These are phyloP conservation scores for Tokudaia tokunoshimensis DNA, from an alignment of 2,797 vertebrate genomes.

Conservation along the genomic window DNA sequence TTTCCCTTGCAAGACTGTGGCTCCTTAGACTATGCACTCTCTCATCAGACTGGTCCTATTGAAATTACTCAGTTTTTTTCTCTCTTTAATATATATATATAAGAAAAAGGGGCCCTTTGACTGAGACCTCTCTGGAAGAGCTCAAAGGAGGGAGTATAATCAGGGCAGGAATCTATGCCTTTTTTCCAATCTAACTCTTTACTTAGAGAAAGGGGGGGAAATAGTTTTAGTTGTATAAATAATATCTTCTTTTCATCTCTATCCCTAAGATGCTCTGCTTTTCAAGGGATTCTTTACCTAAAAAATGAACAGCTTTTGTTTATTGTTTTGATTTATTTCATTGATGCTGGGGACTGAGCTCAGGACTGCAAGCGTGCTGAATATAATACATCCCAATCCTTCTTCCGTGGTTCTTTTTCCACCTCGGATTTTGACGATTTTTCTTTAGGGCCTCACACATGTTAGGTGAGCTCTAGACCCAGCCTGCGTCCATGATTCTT, in stretches of 20 bases:
- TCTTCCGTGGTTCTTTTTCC: not conserved
- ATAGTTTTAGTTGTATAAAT: constrained; percentile 41
- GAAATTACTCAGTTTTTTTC: not conserved
- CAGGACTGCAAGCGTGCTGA: no score
- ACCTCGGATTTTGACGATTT: not conserved
- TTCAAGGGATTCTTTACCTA: constrained; percentile 37
- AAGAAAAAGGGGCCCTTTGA: not conserved
- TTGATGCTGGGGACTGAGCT: not conserved
- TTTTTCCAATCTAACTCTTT: not conserved
- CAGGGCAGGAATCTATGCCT: not conserved
- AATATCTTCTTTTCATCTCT: constrained; percentile 31
- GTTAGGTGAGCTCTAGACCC: not conserved
- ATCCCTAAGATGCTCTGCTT: constrained; percentile 32
- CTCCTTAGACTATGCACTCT: not conserved
- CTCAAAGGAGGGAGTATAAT: not conserved
- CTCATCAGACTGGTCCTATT: not conserved
- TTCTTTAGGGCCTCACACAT: not conserved
- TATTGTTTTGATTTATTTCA: not conserved
- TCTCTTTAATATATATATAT: not conserved
- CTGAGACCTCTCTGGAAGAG: constrained; percentile 3
- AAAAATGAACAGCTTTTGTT: constrained; percentile 24
- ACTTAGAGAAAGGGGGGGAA: constrained; percentile 31
- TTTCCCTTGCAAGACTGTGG: not conserved
- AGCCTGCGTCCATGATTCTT: not conserved
- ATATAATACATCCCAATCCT: not conserved